Evolutionary conservation across 1,140 invertebrate species (phyloP).

Genomic region (Lepidostoma basale): DNA sequence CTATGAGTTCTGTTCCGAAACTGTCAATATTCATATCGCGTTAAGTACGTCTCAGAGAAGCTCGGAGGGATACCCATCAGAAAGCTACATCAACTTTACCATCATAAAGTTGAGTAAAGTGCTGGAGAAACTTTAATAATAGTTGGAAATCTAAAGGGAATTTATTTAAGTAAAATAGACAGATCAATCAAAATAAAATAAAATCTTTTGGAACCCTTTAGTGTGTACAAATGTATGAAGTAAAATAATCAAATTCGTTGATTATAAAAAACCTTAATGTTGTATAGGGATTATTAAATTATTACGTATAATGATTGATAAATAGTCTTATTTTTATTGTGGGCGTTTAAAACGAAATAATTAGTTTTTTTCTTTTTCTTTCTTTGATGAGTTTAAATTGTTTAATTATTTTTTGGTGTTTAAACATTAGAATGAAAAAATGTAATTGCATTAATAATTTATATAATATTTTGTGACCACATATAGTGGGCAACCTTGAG

Average conservation of each 20-base stretch:
- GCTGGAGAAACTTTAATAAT: background rate
- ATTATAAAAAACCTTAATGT: too few relatives aligned
- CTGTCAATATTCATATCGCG: conserved; percentile 18
- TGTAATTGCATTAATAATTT: background rate
- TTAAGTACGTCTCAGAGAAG: background rate
- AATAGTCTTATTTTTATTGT: too few relatives aligned
- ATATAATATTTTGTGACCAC: background rate
- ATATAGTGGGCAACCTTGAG: too few relatives aligned
- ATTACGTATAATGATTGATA: too few relatives aligned
- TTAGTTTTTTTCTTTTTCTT: too few relatives aligned
- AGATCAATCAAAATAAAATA: too few relatives aligned
- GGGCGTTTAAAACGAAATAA: too few relatives aligned
- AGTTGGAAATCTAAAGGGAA: background rate
- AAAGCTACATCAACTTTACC: background rate
- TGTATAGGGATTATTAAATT: too few relatives aligned
- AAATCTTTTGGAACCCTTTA: too few relatives aligned
- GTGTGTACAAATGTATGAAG: too few relatives aligned
- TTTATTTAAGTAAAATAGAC: background rate
- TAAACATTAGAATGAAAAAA: background rate
- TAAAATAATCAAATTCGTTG: too few relatives aligned
- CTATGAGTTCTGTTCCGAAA: conserved; percentile 2
- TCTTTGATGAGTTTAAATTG: too few relatives aligned
- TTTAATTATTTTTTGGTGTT: background rate
- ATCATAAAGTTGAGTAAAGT: conserved; percentile 14
- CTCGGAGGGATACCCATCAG: background rate